Base-by-base conservation (phyloP, 2,113 vertebrate species). In the Xenopus borealis region DNA sequence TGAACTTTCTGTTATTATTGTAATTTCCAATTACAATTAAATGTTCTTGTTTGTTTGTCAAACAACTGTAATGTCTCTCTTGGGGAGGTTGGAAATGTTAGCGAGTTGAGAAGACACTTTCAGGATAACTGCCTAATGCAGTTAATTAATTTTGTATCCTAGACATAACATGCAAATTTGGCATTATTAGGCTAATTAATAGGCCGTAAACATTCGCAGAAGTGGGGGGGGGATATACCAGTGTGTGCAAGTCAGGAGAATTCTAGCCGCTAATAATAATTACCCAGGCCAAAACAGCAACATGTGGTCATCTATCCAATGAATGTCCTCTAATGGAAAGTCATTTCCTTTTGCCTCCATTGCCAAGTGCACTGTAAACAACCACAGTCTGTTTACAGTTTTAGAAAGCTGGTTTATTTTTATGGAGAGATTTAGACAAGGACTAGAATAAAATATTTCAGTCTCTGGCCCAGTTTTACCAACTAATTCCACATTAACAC, bases 121-220 rank as follows among this genome's bases (percentile, higher is more conserved):
- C 40, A 1, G 19, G 55, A 23, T 61, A 66, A 47, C 53, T 59
- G 40, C 72, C 45, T 66, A 67, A 59, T 46, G 23, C 16, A 11
- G 40, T 20, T 63, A 71, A 71, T 71, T 71, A 55, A 71, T 78
- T 65, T 44, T 47, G 44, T 14, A 78, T 59, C 58, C 62, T 17
- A 57, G 30, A 20, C 19, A 50, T 20, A 40, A 65, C 27, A 33
- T 71, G 75, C 30, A 71, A 66, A 78, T 66, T 53, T 71, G 68
- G 69, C 75, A 78, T 78, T 78, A 78, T 50, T 66, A 78, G 18
- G n/a, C 27, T 78, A 71, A 78, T 78, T 58, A 71, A 66, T 58
- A 66, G 40, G 61, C 40, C 30, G 10, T 47, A 44, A 64, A 52
- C 68, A 61, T 61, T 67, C 30, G 18, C 55, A 19, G 23, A 27